These are phyloP conservation scores for Ditula angustiorana DNA, from an alignment of 2,888 invertebrate genomes.

Conservation along the genomic window DNA sequence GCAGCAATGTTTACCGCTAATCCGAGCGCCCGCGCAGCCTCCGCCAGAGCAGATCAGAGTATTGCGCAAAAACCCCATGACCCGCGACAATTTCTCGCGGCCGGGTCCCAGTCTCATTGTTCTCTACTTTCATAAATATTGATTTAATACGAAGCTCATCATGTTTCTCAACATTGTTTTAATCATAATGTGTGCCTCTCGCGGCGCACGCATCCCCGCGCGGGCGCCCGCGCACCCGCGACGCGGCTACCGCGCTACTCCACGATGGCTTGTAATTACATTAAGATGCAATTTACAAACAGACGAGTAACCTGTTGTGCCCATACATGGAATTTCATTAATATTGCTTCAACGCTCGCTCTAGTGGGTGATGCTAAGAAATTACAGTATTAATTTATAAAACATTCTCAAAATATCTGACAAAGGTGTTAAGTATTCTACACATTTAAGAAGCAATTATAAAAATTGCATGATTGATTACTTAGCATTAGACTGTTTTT, in stretches of 20 bases:
- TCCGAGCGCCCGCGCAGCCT: conserved; percentile 44
- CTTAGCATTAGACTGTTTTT: conserved; percentile 6
- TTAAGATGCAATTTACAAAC: conserved; percentile 57
- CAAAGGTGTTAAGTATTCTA: neutral
- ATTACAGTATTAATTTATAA: conserved; percentile 52
- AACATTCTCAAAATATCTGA: conserved; percentile 35
- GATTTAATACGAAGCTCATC: conserved; percentile 62
- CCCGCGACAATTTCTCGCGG: conserved; percentile 67
- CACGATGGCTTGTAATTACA: conserved; percentile 67
- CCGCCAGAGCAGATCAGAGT: conserved; percentile 50
- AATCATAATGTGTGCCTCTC: conserved; percentile 60
- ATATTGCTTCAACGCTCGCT: conserved; percentile 57
- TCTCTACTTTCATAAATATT: conserved; percentile 75
- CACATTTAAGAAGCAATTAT: neutral
- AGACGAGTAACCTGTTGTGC: conserved; percentile 62
- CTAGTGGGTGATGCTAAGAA: conserved; percentile 55
- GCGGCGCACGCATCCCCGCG: conserved; percentile 45
- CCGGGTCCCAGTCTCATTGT: conserved; percentile 75
- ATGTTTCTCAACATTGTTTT: conserved; percentile 79
- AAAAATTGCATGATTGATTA: conserved; percentile 15
- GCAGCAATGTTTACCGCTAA: conserved; percentile 40
- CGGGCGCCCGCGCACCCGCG: conserved; percentile 41
- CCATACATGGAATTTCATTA: conserved; percentile 69
- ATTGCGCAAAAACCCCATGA: conserved; percentile 63
- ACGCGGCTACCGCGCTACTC: conserved; percentile 50